Percentiles rank a stretch among this genome's conserved stretches.
Evolutionary conservation across 2,113 vertebrate genomes (phyloP).

Genomic region (Ovis canadensis): DNA sequence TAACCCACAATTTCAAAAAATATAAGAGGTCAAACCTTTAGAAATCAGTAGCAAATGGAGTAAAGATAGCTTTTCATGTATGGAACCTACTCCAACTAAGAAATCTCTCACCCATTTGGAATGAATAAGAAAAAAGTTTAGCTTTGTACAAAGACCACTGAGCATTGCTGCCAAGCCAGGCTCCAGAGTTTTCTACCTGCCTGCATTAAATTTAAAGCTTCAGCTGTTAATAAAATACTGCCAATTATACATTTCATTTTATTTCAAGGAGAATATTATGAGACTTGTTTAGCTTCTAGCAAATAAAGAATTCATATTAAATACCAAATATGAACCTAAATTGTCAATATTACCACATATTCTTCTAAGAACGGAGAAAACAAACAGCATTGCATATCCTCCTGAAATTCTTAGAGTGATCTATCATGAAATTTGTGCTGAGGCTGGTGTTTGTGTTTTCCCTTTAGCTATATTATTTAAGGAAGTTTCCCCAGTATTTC

Average conservation of each 20-base stretch:
- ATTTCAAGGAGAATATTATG: slow-evolving; percentile 50
- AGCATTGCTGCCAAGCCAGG: neutral
- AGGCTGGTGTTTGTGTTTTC: neutral
- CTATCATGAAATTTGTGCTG: neutral
- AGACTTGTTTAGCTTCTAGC: neutral
- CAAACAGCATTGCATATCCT: neutral
- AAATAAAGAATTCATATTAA: slow-evolving; percentile 8
- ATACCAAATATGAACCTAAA: neutral
- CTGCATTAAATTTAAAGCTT: slow-evolving; percentile 62
- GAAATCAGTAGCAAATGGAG: slow-evolving; percentile 75
- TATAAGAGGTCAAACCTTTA: slow-evolving; percentile 71
- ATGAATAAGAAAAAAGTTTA: slow-evolving; percentile 50
- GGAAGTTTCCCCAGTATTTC: neutral
- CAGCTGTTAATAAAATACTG: slow-evolving; percentile 34
- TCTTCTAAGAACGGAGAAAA: neutral
- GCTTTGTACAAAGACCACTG: slow-evolving; percentile 61
- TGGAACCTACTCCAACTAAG: slow-evolving; percentile 75
- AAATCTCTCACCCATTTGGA: slow-evolving; percentile 45
- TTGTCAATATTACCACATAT: neutral
- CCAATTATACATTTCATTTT: slow-evolving; percentile 66
- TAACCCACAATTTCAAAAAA: slow-evolving; percentile 70
- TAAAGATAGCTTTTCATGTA: slow-evolving; percentile 72
- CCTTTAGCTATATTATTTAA: neutral
- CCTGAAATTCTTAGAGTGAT: neutral
- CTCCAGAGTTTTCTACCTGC: slow-evolving; percentile 61